Conservation (phyloP, 2,797 vertebrate species). For the Perdix hodgsoniae region DNA sequence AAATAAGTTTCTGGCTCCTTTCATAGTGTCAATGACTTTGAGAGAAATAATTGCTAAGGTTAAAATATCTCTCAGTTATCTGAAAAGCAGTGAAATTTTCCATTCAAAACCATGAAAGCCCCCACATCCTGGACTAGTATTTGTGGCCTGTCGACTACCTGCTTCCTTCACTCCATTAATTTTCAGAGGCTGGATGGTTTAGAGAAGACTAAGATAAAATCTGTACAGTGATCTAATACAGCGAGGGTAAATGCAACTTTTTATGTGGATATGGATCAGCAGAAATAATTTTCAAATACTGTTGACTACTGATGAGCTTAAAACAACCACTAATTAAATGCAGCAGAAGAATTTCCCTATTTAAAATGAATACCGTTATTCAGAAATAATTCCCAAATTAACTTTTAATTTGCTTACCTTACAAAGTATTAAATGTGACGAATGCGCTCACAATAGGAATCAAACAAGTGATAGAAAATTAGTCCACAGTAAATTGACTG, state of each 20-base stretch:
- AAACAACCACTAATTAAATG: not conserved
- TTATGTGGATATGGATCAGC: not conserved
- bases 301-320: not conserved
- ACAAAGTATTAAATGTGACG: conserved; percentile 11
- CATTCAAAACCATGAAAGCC: not conserved
- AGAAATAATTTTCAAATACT: not conserved
- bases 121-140: not conserved
- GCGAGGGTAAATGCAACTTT: not conserved
- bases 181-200: not conserved
- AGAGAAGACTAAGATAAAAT: not conserved
- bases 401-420: not conserved
- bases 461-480: not conserved
- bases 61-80: not conserved
- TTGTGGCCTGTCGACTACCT: not conserved
- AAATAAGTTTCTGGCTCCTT: not conserved
- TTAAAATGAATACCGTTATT: not conserved
- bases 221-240: not conserved
- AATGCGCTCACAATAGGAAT: not conserved
- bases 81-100: not conserved
- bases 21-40: not conserved
- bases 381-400: conserved; percentile 27
- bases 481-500: not conserved
- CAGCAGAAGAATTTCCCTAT: not conserved
- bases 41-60: conserved; percentile 36
- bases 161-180: not conserved